Evolutionary conservation across 2,888 invertebrate species (phyloP), one percentile per base, ranked within the genome.

Genomic region (Orchesella flavescens): DNA sequence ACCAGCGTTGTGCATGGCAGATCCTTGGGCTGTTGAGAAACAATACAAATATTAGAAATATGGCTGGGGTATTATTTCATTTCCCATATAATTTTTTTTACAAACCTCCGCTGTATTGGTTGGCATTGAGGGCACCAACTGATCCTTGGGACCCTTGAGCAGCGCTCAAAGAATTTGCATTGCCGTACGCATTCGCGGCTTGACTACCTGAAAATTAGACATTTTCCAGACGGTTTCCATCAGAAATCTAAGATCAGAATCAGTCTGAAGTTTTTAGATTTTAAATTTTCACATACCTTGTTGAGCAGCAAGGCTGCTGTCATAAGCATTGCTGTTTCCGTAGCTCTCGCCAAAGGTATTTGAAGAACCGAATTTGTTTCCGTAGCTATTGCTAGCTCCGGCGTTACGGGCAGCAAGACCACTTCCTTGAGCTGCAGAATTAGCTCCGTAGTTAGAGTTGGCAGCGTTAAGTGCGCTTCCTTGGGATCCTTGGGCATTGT

Each of bases 131-230:
- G 5, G 71, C 80, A 13, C 55, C 63, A 0, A 55, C 44, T 12
- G 69, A 59, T 43, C 80, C 84, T 73, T 77, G 80, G 12, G 84
- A 85, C 15, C 84, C 85, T 57, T 87, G 87, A 34, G 80, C 85
- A 21, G 85, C 85, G 10, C 43, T 43, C 15, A 87, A 19, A 21
- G 57, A n/a, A 17, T 19, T 24, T 19, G 75, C 82, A 23, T 75
- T 55, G 13, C 86, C 86, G 43, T 81, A 69, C 12, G 44, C 49
- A 15, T 59, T 75, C 46, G 79, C 59, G 9, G 76, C 66, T 1
- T 59, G 12, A 1, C 49, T 4, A 43, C 72, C 63, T 63, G 19
- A n/a, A 59, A 65, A 19, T 34, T 5, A 23, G 23, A 65, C 1
- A 19, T 59, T n/a, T n/a, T n/a, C n/a, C n/a, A 19, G 4, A 59